Conservation (phyloP, 2,888 invertebrate genomes). For the Malthinus seriepunctatus region DNA sequence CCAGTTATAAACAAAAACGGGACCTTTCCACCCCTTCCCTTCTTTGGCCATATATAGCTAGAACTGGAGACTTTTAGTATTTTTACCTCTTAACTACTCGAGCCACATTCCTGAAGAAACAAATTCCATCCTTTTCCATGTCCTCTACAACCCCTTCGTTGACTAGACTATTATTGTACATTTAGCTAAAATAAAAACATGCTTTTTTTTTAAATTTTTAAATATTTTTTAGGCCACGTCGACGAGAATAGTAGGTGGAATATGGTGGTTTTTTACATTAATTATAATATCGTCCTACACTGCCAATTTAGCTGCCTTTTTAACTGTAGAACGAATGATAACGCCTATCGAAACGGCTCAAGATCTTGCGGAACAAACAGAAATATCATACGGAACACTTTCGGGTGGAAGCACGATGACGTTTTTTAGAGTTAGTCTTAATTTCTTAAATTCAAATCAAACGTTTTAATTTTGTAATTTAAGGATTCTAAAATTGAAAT, state of each 20-base stretch:
- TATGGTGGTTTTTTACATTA: constrained; percentile 99
- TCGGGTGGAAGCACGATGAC: constrained; percentile 96
- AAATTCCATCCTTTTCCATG: too few relatives aligned
- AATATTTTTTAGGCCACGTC: constrained; percentile 72
- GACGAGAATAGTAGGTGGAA: constrained; percentile 93
- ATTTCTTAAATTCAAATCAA: background rate
- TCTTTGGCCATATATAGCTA: too few relatives aligned
- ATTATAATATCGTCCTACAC: constrained; percentile 99
- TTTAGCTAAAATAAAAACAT: background rate
- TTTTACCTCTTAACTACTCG: too few relatives aligned
- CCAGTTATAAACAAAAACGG: too few relatives aligned
- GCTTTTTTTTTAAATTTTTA: background rate
- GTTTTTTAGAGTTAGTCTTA: constrained; percentile 81
- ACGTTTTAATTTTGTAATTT: background rate
- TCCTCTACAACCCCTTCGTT: too few relatives aligned
- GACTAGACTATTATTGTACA: too few relatives aligned
- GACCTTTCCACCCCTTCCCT: too few relatives aligned
- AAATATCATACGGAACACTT: constrained; percentile 92
- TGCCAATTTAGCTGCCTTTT: constrained; percentile 95
- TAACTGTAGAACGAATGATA: constrained; percentile 95
- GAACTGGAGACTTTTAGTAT: too few relatives aligned
- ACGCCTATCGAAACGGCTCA: constrained; percentile 95
- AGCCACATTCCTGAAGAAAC: too few relatives aligned
- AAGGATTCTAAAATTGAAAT: constrained; percentile 88
- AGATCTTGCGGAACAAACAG: constrained; percentile 91